A percentile compares a stretch with the other conserved stretches of the same genome.
phyloP scores from a whole-genome alignment of 2,113 vertebrate genomes.

The Oryzias celebensis region DNA sequence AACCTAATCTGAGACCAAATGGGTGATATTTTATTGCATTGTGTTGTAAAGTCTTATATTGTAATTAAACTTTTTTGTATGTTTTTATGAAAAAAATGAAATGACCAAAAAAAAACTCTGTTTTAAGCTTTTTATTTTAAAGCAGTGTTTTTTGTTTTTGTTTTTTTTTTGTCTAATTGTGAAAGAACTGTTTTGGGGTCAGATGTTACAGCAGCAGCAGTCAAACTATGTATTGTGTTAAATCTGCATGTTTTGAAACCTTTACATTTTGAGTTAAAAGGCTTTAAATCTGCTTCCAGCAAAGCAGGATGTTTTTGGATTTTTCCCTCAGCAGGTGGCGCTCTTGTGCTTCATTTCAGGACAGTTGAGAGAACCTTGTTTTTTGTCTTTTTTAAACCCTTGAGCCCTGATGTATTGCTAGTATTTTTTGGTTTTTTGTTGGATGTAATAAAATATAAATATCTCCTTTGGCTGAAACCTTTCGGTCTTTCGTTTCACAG shows the following conservation, averaged over 20 bases:
- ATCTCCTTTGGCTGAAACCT: no score
- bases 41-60: constrained; percentile 80
- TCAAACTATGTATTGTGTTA: constrained; percentile 33
- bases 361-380: constrained; percentile 6
- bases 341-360: constrained; percentile 42
- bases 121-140: constrained; percentile 49
- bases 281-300: constrained; percentile 44
- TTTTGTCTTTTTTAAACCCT: constrained; percentile 2
- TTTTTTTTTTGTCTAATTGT: constrained; percentile 42
- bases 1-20: constrained; percentile 70
- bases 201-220: constrained; percentile 34
- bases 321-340: constrained; percentile 58
- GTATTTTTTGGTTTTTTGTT: constrained; percentile 47
- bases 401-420: constrained; percentile 52
- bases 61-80: constrained; percentile 74
- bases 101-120: constrained; percentile 15
- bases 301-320: constrained; percentile 12
- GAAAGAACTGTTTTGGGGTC: constrained; percentile 28
- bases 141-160: constrained; percentile 57
- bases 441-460: constrained; percentile 65
- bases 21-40: constrained; percentile 73
- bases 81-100: constrained; percentile 72
- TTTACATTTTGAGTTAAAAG: constrained; percentile 28
- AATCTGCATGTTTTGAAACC: constrained; percentile 59
- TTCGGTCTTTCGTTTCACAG: not conserved